A percentile compares a stretch with the other conserved stretches of the same genome.
These are phyloP conservation scores for Notocelia uddmanniana DNA, from an alignment of 2,888 invertebrate genomes.

Conservation along the genomic window DNA sequence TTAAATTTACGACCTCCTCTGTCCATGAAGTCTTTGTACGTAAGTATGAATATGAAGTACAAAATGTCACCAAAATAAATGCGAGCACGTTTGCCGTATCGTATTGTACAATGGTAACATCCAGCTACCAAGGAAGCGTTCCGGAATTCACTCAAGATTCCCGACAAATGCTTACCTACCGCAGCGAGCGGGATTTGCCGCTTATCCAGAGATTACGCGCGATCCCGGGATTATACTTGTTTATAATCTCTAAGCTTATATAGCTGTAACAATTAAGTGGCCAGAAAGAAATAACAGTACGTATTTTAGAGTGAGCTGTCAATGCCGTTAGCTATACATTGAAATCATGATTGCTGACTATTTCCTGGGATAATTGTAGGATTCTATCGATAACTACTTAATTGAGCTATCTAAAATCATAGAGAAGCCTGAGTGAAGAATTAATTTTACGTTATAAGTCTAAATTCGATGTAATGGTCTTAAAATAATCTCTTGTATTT, in stretches of 20 bases:
- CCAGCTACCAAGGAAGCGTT: conserved; percentile 66
- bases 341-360: too few relatives aligned
- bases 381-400: too few relatives aligned
- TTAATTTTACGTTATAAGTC: too few relatives aligned
- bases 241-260: conserved; percentile 38
- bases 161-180: conserved; percentile 76
- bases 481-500: too few relatives aligned
- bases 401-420: too few relatives aligned
- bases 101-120: conserved; percentile 54
- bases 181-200: conserved; percentile 71
- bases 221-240: conserved; percentile 49
- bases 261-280: conserved; percentile 24
- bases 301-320: neutral
- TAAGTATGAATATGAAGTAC: too few relatives aligned
- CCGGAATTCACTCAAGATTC: conserved; percentile 64
- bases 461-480: too few relatives aligned
- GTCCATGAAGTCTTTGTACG: too few relatives aligned
- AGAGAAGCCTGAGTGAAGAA: too few relatives aligned
- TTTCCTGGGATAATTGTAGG: too few relatives aligned
- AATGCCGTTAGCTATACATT: too few relatives aligned
- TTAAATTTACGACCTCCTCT: too few relatives aligned
- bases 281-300: neutral
- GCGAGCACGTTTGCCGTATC: conserved; percentile 10
- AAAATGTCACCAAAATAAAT: neutral
- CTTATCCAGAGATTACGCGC: conserved; percentile 50